Evolutionary conservation across 2,797 vertebrate species (phyloP), one percentile per base, ranked within the genome.

Genomic region (Enteromius radiatus): DNA sequence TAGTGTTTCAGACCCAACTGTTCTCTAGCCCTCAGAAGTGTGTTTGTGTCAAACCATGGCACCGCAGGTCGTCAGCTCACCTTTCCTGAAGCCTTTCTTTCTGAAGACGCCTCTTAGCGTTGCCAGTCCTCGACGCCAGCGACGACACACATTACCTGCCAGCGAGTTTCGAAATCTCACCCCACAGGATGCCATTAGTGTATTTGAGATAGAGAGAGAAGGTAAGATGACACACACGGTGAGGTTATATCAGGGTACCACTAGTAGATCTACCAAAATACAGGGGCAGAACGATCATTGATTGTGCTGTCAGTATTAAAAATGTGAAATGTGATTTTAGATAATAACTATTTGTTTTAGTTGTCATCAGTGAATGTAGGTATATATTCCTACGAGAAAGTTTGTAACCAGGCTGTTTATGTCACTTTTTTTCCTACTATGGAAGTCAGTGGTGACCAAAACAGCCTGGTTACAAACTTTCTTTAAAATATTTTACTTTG

Each of bases 141-240:
- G 94, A 38, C 90, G 95, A 17, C 94, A 95, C 92, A 96, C 94
- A 0, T 92, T 96, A 0, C 95, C 95, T 0, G 95, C 94, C 88
- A 95, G 94, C 15, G 95, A 96, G 90, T 95, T 95, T 90, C 90
- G 94, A 76, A 95, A 95, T 88, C 94, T 96, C 80, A 95, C 93
- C 3, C 87, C 92, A 1, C 93, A 94, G 89, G 95, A 95, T 0
- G 94, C 95, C 87, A 92, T 95, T 90, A 96, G 95, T 47, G 95
- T 95, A 85, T 95, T 95, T 36, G 94, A 96, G 89, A 95, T 95
- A 1, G 94, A 95, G 85, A 91, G 93, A 87, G 95, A 95, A 92
- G 95, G 95, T 91, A 85, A 84, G 91, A 38, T 3, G 15, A 38
- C 23, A 3, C 5, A 47, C 33, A 23, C 15, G 7, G 5, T 47